Evolutionary conservation across 1,140 invertebrate species (phyloP).

Genomic region (Micrasema longulum): DNA sequence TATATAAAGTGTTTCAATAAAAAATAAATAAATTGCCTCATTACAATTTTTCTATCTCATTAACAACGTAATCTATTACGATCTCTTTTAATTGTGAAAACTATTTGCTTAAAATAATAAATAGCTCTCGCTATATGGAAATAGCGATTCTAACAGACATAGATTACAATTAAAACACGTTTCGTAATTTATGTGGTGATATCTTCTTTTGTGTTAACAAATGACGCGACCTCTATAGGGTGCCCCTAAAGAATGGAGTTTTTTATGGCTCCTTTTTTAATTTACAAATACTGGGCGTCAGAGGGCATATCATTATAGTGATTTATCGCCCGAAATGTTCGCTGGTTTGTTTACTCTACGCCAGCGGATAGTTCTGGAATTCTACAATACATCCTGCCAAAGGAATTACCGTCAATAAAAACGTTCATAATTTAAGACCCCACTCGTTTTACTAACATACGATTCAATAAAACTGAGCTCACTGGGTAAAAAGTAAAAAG

Average conservation of each 20-base stretch:
- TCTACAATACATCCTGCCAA: conserved; percentile 42
- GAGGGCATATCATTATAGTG: conserved; percentile 51
- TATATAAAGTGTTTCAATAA: no score
- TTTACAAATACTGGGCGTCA: conserved; percentile 43
- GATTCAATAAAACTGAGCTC: no score
- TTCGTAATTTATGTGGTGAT: not conserved
- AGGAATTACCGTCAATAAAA: conserved; percentile 52
- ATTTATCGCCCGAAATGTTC: conserved; percentile 50
- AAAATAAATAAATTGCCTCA: no score
- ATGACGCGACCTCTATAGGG: not conserved
- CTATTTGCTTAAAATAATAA: no score
- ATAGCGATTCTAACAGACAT: no score
- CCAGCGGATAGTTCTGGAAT: conserved; percentile 39
- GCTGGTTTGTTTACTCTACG: conserved; percentile 46
- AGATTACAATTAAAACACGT: no score
- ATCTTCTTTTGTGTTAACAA: conserved; percentile 18
- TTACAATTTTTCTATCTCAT: no score
- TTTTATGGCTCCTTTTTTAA: conserved; percentile 36
- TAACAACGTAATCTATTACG: no score
- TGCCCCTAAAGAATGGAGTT: conserved; percentile 6
- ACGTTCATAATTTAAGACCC: conserved; percentile 44
- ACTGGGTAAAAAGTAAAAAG: no score
- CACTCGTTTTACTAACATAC: not conserved
- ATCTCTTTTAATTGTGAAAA: no score
- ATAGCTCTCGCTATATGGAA: no score